Evolutionary conservation across 1,140 invertebrate genomes (phyloP), one percentile per base, ranked within the genome.

Genomic region (Penaeus vannamei): DNA sequence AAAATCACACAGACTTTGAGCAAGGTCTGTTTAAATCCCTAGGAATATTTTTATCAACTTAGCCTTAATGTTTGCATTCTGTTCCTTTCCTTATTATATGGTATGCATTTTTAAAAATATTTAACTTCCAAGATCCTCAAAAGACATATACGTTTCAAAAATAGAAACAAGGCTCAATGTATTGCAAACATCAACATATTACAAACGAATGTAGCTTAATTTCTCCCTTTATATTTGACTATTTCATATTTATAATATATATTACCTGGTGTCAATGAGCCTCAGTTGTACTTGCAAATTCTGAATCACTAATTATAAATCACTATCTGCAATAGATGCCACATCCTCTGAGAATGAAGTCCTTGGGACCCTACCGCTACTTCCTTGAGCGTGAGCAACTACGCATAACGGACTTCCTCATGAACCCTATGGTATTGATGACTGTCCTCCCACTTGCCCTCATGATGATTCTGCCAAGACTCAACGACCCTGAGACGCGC

Each of bases 351-450:
- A 96, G 96, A 93, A 95, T 99, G 94, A 97, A 97, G 92, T 95
- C 97, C 8, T 91, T 96, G 60, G 95, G 95, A 26, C 96, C 95
- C 89, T 97, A 96, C 90, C 96, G 96, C 92, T 99, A 98, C 94
- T 99, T 99, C 93, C 97, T 99, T 94, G 93, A 96, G 23, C 94
- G 98, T 84, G 98, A 99, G 93, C 97, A 99, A 92, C 98, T 98
- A 98, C 95, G 97, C 92, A 94, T 97, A 12, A 98, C 97, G 19
- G 98, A 99, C 93, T 97, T 99, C 92, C 93, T 99, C 2, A 97
- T 99, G 92, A 99, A 97, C 94, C 98, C 98, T 64, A 99, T 99
- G 98, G 97, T 99, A 2, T 94, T 99, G 84, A 99, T 99, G 96
- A 99, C 99, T 98, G 95, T 99, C 42, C 92, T 99, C 81, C 98